Percentiles rank a stretch among this genome's conserved stretches.
Conservation (phyloP, 2,797 vertebrate species). For the Acanthurus lineatus region DNA sequence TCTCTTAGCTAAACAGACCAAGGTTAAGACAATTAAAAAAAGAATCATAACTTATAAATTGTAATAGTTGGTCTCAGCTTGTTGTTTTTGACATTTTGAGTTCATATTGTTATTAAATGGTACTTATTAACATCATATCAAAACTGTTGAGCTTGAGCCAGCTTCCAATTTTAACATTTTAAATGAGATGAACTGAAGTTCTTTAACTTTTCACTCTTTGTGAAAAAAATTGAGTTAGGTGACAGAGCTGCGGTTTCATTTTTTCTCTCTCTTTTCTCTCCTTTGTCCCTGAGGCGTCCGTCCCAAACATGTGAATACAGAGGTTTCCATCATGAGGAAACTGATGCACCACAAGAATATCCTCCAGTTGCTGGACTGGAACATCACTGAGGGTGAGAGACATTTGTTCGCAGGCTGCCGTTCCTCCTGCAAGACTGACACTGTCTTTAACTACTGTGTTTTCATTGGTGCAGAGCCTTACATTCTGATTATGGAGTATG, state of each 20-base stretch:
- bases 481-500: constrained; percentile 85
- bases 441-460: neutral
- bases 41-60: too few relatives aligned
- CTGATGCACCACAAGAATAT: constrained; percentile 85
- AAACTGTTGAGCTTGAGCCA: neutral
- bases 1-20: too few relatives aligned
- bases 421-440: neutral
- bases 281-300: constrained; percentile 65
- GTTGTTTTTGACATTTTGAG: neutral
- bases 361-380: constrained; percentile 86
- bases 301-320: constrained; percentile 77
- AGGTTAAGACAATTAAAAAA: too few relatives aligned
- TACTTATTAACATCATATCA: neutral
- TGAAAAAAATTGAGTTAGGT: neutral
- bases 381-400: constrained; percentile 75
- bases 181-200: neutral
- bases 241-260: neutral
- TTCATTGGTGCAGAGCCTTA: constrained; percentile 77
- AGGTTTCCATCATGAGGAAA: constrained; percentile 85
- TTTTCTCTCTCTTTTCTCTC: constrained; percentile 11
- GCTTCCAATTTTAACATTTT: neutral
- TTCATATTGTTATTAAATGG: neutral
- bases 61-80: too few relatives aligned
- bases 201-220: neutral
- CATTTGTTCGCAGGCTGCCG: neutral